These are phyloP conservation scores for Syngnathus acus DNA, from an alignment of 2,797 vertebrate species.

Conservation along the genomic window DNA sequence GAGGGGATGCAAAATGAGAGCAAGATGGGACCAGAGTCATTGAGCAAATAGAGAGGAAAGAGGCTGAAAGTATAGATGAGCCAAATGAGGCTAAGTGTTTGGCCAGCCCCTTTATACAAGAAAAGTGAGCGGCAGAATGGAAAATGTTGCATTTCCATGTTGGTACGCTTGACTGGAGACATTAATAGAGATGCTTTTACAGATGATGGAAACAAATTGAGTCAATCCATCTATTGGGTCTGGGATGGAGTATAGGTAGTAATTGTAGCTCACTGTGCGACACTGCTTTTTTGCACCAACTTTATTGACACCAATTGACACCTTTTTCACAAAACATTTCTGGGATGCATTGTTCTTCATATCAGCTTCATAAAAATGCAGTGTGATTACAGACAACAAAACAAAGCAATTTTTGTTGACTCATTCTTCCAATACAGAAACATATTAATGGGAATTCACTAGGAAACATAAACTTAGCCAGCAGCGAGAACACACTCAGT, in stretches of 20 bases:
- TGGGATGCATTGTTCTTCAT: background rate
- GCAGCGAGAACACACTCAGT: too few relatives aligned
- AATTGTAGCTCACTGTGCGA: background rate
- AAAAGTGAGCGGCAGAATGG: background rate
- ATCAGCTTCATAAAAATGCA: background rate
- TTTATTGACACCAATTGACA: background rate
- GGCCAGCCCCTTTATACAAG: conserved; percentile 27
- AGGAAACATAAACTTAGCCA: too few relatives aligned
- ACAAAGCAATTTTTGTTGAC: background rate
- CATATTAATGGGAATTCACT: background rate
- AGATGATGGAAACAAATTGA: conserved; percentile 3
- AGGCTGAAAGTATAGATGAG: conserved; percentile 10
- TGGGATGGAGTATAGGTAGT: background rate
- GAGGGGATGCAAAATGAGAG: conserved; percentile 15
- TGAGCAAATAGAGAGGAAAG: conserved; percentile 18
- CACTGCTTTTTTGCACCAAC: background rate
- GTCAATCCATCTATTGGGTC: background rate
- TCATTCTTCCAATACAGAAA: background rate
- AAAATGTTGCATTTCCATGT: background rate
- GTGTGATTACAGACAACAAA: background rate
- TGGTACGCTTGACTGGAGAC: background rate
- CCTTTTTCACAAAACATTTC: background rate
- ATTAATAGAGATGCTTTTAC: background rate
- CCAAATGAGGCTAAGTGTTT: conserved; percentile 13
- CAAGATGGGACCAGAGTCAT: conserved; percentile 17